Conservation (phyloP, 2,888 invertebrate species). For the Ctena decussata region DNA sequence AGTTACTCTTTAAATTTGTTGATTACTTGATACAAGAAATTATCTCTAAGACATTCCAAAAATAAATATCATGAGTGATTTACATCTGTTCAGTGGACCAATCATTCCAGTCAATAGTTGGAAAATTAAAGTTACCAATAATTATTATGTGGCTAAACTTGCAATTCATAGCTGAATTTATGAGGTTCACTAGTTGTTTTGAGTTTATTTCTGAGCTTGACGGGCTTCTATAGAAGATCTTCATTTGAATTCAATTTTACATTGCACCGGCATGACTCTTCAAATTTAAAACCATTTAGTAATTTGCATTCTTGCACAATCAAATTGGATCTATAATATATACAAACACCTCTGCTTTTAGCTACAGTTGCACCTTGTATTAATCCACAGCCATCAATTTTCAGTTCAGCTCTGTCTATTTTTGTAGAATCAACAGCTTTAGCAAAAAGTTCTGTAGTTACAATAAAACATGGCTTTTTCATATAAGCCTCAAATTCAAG, state of each 20-base stretch:
- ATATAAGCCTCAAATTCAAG: not conserved
- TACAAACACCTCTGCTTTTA: not conserved
- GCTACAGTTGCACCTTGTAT: not conserved
- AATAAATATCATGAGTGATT: too few relatives aligned
- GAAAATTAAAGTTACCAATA: too few relatives aligned
- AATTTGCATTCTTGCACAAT: not conserved
- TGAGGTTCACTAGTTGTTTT: not conserved
- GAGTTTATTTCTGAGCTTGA: not conserved
- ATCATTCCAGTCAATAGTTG: too few relatives aligned
- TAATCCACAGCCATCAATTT: not conserved
- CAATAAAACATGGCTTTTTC: not conserved
- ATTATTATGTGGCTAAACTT: not conserved
- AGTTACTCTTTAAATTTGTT: too few relatives aligned
- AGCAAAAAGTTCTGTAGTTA: not conserved
- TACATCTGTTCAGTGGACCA: too few relatives aligned
- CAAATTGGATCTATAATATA: not conserved
- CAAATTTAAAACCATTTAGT: not conserved
- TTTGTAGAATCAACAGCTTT: not conserved
- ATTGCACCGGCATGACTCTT: not conserved
- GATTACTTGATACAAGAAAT: too few relatives aligned
- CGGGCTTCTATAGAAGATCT: not conserved
- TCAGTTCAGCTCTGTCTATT: not conserved
- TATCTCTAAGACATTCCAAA: too few relatives aligned
- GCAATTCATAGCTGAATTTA: not conserved
- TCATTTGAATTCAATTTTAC: not conserved